Base-by-base conservation (phyloP, 1,140 invertebrate species). In the Formica exsecta region DNA sequence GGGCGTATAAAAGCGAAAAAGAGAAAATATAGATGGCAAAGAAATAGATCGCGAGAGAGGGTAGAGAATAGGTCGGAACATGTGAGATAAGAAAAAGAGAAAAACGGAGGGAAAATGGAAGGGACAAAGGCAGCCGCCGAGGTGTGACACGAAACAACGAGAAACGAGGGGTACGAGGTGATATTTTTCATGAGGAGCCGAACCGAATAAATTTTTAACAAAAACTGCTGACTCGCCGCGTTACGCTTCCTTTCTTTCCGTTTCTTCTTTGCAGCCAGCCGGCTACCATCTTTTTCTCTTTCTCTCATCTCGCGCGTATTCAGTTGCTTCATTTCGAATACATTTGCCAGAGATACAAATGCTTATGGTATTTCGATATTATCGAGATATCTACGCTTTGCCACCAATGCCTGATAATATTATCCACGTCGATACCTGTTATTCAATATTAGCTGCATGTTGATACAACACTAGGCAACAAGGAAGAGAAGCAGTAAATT, bases 141-240 rank as follows among this genome's bases (percentile, higher is more conserved):
- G 75, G 80, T 89, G 85, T 85, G 85, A 88, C 89, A 90, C 86
- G 86, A 65, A 90, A 89, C 86, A 62, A 85, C 75, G 65, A 41
- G 77, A 29, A 51, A 81, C 81, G 75, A 79, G 80, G 88, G 85
- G 71, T 87, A 86, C 85, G 64, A 77, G 89, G 61, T 89, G 71
- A 91, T 91, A 91, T 91, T 90, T 91, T 88, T 91, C 89, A 68
- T 54, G 85, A 91, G 85, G 89, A 91, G 83, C 91, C 89, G 85
- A 91, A 90, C 77, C 83, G 89, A 91, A 90, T 92, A 91, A 92
- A 92, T 91, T 91, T 90, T 92, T 91, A 91, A 92, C 85, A 91
- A 92, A 92, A 91, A 88, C 86, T 87, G 88, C 91, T 89, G 91
- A 92, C 90, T 92, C 88, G 25, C 75, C 83, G 54, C 85, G 62